phyloP scores from a whole-genome alignment of 1,140 invertebrate genomes.

The Periplaneta americana region DNA sequence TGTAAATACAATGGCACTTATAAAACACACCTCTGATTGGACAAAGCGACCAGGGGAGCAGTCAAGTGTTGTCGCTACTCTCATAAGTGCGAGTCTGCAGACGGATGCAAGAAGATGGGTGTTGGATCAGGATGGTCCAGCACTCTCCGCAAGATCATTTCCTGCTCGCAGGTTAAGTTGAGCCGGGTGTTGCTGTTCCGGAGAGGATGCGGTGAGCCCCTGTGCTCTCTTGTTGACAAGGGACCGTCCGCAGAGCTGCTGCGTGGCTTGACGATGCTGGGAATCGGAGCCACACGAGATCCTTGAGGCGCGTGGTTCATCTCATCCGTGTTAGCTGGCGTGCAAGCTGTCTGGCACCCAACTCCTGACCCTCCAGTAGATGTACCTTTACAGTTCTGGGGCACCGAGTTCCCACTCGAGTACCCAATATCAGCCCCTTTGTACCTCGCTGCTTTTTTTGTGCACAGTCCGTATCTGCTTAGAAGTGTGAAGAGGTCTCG shows the following conservation, averaged over 20 bases:
- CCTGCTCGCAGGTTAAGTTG: neutral
- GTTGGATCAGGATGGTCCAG: neutral
- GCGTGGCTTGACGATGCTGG: too few relatives aligned
- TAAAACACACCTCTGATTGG: too few relatives aligned
- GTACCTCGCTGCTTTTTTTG: neutral
- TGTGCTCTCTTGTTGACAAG: neutral
- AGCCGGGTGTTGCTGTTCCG: neutral
- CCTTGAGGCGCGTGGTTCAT: neutral
- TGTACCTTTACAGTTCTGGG: neutral
- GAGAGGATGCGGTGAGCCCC: neutral
- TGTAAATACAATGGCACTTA: too few relatives aligned
- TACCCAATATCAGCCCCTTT: neutral
- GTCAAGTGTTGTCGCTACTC: too few relatives aligned
- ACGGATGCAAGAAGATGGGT: neutral
- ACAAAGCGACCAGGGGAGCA: too few relatives aligned
- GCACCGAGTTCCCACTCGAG: neutral
- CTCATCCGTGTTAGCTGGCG: neutral
- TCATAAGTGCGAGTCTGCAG: neutral
- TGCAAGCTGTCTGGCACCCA: neutral
- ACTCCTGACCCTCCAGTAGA: neutral
- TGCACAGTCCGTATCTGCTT: neutral
- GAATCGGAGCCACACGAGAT: neutral
- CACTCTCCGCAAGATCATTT: neutral
- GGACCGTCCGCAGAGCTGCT: neutral
- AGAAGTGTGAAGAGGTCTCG: slow-evolving; percentile 48